Base-by-base conservation (phyloP, 2,113 vertebrate genomes). In the Ammodytes marinus region DNA sequence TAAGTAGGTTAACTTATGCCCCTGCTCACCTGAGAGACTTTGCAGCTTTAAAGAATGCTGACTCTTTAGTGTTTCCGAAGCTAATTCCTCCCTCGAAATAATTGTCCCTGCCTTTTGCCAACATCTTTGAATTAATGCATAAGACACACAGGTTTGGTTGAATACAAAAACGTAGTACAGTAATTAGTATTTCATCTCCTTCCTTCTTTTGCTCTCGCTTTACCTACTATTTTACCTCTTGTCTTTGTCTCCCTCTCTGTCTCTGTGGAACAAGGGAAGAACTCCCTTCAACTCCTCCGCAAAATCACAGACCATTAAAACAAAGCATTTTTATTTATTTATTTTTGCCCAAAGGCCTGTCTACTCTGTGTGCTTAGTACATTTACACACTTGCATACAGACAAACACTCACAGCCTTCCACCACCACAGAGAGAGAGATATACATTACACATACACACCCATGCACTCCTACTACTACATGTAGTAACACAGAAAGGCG, bases 101-200 rank as follows among this genome's bases (percentile, higher is more conserved):
- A 17, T n/a, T 79, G 61, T 45, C 65, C 12, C 52, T 54, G 13
- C 63, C 52, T 72, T 27, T 49, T 35, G 42, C 58, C 55, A 69
- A 82, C 54, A 40, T 63, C 64, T 86, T 85, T 86, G 80, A 88
- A 77, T 66, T 72, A 79, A 75, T 43, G 55, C 55, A 61, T 13
- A 50, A 83, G 73, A 65, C 75, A 27, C 52, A 49, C 49, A 65
- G 71, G 65, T 75, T 76, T n/a, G 13, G 55, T 19, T 64, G 79
- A 85, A 77, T 69, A 69, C 47, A 83, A 76, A 91, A 77, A 27
- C 66, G 49, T 8, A 5, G 79, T 67, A 46, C 15, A n/a, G 83
- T 82, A 86, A 89, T 89, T 88, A 84, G 81, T 78, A 80, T 88
- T 85, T 88, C 85, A 89, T 89, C 81, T 66, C 45, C n/a, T 46